Evolutionary conservation across 2,797 vertebrate genomes (phyloP), one percentile per base, ranked within the genome.

Genomic region (Sciurus vulgaris): DNA sequence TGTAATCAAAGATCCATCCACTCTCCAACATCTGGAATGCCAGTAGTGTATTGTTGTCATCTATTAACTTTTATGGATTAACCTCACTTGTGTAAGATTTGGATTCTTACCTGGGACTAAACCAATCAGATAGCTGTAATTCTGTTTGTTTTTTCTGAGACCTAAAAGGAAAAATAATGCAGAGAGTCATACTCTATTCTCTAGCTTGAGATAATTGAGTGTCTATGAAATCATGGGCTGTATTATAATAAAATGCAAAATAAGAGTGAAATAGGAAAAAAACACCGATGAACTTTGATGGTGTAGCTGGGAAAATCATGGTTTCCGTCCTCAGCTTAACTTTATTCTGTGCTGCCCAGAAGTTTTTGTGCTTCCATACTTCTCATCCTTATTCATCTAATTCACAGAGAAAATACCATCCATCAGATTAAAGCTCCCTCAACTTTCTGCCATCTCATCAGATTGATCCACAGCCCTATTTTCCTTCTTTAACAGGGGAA

Each of bases 81-180:
- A 82, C 63, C 2, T 65, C 77, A 83, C 38, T 70, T 0, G 14
- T 47, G 4, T 59, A 81, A 76, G 30, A 63, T 28, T 81, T 65
- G 30, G n/a, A 61, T 86, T 93, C 91, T 97, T 95, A 97, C 86
- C 0, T 95, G 59, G 94, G 79, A 22, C 49, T 33, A 73, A 96
- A 96, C 93, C 96, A 95, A 56, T 89, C 79, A 84, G 94, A 91
- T 0, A 96, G 70, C 47, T 89, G 87, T 63, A 94, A 82, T 96
- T 95, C 70, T 73, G 65, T 28, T 61, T 91, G 72, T 15, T n/a
- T 77, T 59, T 84, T 67, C 84, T 76, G 30, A 85, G 91, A 93
- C 95, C 96, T 97, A 59, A 79, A 30, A 69, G 65, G 69, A 89
- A 72, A 95, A 94, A 96, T 72, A 93, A 89, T 22, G 33, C 26